Base-by-base conservation (phyloP, 2,888 invertebrate genomes). In the Cephus nigrinus region DNA sequence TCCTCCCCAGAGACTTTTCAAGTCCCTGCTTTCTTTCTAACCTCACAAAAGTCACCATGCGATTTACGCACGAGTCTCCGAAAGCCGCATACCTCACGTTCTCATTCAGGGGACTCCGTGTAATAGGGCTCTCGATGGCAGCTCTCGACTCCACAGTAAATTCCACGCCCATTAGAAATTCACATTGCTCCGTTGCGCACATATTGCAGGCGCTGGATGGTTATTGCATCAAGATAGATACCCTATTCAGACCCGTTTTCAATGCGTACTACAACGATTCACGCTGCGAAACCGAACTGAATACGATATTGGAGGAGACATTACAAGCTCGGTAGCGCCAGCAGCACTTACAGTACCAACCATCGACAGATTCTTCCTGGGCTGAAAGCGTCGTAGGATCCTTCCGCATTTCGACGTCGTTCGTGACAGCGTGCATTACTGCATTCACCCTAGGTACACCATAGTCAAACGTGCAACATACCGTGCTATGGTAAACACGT, bases 241-340 rank as follows among this genome's bases (percentile, higher is more conserved):
- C 83, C 80, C 85, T 83, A 86, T 86, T 86, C 86, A 84, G 79
- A 82, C 81, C 81, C 82, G 80, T 80, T 85, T 83, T 86, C 85
- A 85, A 86, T 86, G 83, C 84, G 83, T 85, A 83, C 86, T 86
- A 85, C 83, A 86, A 85, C 87, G 86, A 87, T 87, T 88, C 87
- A 85, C 79, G 83, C 84, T 79, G 79, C 83, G 82, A 83, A 86
- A 85, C 84, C 80, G 82, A 83, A 84, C 84, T 85, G 87, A 89
- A 88, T 88, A 84, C 85, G 84, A 83, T 86, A 88, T 88, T 88
- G 87, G 87, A 81, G 84, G 82, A 32, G 40, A 71, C 35, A 15
- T 55, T 55, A 23, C 55, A 55, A 23, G 55, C 55, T 5, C 9
- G 1, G 23, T 55, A 55, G 55, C 23, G 55, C 55, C 55, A 15